Conservation (phyloP, 2,888 invertebrate species). For the Amphipyra tragopoginis region DNA sequence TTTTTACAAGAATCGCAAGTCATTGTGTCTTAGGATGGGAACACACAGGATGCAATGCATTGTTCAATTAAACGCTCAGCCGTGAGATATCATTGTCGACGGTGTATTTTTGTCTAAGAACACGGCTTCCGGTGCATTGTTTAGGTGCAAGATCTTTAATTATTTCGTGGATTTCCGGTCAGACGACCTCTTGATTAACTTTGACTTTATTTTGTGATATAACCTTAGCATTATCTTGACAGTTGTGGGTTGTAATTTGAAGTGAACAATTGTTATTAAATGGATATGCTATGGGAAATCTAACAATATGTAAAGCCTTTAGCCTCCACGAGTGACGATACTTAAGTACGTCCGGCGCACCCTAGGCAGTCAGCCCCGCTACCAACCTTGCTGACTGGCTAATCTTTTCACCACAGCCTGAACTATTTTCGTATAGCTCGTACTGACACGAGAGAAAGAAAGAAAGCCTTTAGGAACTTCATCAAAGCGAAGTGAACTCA, state of each 20-base stretch:
- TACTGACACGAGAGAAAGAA: no score
- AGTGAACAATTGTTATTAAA: conserved; percentile 2
- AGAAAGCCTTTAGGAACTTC: background rate
- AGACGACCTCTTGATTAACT: conserved; percentile 39
- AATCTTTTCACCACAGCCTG: no score
- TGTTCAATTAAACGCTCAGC: conserved; percentile 63
- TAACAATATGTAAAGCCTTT: no score
- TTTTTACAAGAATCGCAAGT: conserved; percentile 29
- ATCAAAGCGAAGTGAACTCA: no score
- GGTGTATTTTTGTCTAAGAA: conserved; percentile 52
- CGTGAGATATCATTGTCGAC: conserved; percentile 73
- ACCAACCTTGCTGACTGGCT: no score
- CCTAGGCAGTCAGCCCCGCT: no score
- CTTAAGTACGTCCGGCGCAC: no score
- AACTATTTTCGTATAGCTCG: no score
- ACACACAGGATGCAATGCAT: conserved; percentile 65
- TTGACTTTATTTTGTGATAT: conserved; percentile 29
- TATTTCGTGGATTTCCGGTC: conserved; percentile 50
- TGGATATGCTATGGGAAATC: background rate
- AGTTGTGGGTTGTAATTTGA: background rate
- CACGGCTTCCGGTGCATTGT: conserved; percentile 66
- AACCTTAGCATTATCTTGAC: conserved; percentile 21
- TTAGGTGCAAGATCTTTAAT: conserved; percentile 50
- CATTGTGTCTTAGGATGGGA: conserved; percentile 53
- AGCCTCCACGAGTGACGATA: no score